Conservation (phyloP, 2,113 vertebrate genomes). For the Salvator merianae region DNA sequence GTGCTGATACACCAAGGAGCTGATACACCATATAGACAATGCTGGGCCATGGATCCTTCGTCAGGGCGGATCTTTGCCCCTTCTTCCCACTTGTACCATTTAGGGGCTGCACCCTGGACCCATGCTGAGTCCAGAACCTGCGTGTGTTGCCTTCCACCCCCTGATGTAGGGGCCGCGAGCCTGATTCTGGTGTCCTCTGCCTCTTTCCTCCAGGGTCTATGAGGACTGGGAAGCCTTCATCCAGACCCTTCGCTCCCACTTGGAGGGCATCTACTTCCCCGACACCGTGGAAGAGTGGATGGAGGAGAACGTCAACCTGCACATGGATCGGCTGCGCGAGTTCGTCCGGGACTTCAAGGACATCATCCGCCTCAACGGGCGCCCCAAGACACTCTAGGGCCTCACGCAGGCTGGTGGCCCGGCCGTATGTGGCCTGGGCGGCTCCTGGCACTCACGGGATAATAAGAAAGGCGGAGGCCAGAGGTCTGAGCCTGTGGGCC, state of each 20-base stretch:
- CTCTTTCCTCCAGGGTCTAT: constrained; percentile 51
- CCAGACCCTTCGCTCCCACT: constrained; percentile 57
- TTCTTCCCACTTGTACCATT: no score
- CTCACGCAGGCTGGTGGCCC: rapidly evolving
- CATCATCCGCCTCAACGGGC: constrained; percentile 67
- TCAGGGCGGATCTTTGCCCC: neutral
- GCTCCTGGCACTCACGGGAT: no score
- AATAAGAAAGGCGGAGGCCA: neutral
- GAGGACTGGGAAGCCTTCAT: constrained; percentile 74
- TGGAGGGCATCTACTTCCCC: constrained; percentile 73
- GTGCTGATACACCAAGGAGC: no score
- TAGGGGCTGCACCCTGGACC: neutral
- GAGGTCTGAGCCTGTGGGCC: neutral
- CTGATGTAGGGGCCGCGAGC: no score
- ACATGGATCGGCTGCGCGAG: constrained; percentile 71
- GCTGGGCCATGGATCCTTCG: neutral
- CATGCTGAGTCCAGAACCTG: neutral
- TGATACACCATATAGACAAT: no score
- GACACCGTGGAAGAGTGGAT: constrained; percentile 82
- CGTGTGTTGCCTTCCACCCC: neutral
- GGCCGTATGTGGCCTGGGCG: rapidly evolving
- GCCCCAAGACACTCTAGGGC: constrained; percentile 49
- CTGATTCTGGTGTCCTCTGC: neutral
- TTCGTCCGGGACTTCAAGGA: constrained; percentile 70
- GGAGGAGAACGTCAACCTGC: constrained; percentile 75